A percentile compares a stretch with the other conserved stretches of the same genome.
phyloP scores from a whole-genome alignment of 2,888 invertebrate species.

The Vesta saturnalis region DNA sequence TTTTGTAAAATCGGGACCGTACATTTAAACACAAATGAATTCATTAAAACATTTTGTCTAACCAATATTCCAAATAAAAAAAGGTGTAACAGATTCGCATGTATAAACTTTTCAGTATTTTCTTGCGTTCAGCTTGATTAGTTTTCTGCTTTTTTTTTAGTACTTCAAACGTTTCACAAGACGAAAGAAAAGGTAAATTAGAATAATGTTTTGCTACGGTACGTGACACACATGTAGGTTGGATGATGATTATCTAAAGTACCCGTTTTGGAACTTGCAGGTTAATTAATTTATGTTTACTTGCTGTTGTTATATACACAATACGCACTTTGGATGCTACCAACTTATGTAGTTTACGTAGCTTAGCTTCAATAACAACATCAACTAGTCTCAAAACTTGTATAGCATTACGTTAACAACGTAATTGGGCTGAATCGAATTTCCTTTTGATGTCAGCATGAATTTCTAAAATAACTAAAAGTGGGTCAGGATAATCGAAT shows the following conservation, averaged over 20 bases:
- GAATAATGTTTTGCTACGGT: neutral
- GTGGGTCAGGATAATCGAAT: constrained; percentile 41
- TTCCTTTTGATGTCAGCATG: neutral
- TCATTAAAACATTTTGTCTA: neutral
- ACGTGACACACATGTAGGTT: neutral
- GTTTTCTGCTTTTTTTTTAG: too few species aligned
- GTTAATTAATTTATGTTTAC: constrained; percentile 11
- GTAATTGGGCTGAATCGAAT: neutral
- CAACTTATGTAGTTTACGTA: neutral
- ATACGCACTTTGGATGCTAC: neutral
- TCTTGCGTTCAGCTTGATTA: too few species aligned
- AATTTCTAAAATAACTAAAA: constrained; percentile 34
- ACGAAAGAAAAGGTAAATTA: neutral
- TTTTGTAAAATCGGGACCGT: neutral
- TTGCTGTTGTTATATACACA: constrained; percentile 5
- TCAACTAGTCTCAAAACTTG: constrained; percentile 4
- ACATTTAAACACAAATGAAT: neutral
- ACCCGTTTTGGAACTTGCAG: neutral
- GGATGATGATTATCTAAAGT: neutral
- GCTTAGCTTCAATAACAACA: neutral
- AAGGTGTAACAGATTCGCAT: too few species aligned
- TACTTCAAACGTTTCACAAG: too few species aligned
- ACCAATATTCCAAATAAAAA: too few species aligned
- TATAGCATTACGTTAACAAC: neutral
- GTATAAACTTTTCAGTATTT: too few species aligned